Conservation (phyloP, 2,888 invertebrate genomes). For the Oscheius sp. region DNA sequence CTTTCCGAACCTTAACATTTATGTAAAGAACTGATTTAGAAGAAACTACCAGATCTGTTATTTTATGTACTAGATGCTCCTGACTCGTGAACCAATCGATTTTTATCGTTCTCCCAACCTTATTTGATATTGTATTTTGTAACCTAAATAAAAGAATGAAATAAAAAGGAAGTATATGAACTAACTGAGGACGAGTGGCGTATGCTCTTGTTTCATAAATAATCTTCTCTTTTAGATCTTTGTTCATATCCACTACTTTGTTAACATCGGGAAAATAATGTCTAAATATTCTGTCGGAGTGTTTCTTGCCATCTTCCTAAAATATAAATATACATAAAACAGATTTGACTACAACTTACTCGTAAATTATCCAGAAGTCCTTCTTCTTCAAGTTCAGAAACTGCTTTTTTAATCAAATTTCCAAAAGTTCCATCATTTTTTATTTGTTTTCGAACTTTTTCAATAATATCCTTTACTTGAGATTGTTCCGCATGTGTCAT, state of each 20-base stretch:
- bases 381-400: slow-evolving; percentile 1
- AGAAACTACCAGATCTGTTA: too few species aligned
- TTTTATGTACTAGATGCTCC: too few species aligned
- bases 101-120: neutral
- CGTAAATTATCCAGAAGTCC: slow-evolving; percentile 2
- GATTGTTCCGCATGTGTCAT: neutral
- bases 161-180: neutral
- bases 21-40: too few species aligned
- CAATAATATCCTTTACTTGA: slow-evolving; percentile 4
- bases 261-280: neutral
- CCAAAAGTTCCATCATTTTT: slow-evolving; percentile 20
- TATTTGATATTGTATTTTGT: neutral
- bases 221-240: slow-evolving; percentile 19
- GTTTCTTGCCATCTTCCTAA: slow-evolving; percentile 11
- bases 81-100: neutral
- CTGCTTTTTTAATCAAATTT: slow-evolving; percentile 11
- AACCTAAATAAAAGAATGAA: neutral
- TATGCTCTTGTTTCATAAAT: neutral
- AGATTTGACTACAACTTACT: neutral
- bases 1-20: too few species aligned
- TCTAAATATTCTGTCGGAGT: slow-evolving; percentile 8
- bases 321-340: neutral
- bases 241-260: slow-evolving; percentile 12
- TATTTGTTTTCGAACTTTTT: neutral
- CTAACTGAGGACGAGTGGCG: neutral